Percentiles rank a stretch among this genome's conserved stretches.
Conservation (phyloP, 2,113 vertebrate species). For the Scomber colias region DNA sequence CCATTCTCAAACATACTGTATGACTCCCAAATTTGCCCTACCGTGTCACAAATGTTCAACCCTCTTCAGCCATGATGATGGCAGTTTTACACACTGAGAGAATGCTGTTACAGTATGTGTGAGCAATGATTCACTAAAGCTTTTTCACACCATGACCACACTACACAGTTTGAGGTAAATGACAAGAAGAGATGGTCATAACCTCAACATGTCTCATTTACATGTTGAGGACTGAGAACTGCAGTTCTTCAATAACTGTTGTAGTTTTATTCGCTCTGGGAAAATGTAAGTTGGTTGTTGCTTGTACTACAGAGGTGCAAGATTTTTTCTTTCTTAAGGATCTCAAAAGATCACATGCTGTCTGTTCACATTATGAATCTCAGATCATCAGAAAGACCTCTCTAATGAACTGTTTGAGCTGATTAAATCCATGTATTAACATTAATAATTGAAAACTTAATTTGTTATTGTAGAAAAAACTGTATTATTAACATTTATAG, state of each 20-base stretch:
- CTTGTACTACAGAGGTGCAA: neutral
- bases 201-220: constrained; percentile 4
- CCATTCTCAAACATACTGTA: constrained; percentile 58
- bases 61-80: neutral
- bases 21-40: constrained; percentile 58
- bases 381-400: no score
- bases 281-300: neutral
- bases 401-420: neutral
- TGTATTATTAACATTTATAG: neutral
- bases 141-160: constrained; percentile 10
- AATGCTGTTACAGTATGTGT: neutral
- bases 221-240: neutral
- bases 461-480: no score
- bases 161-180: constrained; percentile 24
- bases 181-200: neutral
- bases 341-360: neutral
- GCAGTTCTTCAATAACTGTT: neutral
- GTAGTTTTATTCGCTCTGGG: neutral
- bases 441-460: neutral
- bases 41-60: constrained; percentile 41
- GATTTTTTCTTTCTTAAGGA: neutral
- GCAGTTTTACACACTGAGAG: constrained; percentile 17
- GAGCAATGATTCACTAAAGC: constrained; percentile 1
- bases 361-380: neutral
- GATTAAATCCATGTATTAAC: neutral